Base-by-base conservation (phyloP, 2,888 invertebrate genomes). In the Lasioglossum calceatum region DNA sequence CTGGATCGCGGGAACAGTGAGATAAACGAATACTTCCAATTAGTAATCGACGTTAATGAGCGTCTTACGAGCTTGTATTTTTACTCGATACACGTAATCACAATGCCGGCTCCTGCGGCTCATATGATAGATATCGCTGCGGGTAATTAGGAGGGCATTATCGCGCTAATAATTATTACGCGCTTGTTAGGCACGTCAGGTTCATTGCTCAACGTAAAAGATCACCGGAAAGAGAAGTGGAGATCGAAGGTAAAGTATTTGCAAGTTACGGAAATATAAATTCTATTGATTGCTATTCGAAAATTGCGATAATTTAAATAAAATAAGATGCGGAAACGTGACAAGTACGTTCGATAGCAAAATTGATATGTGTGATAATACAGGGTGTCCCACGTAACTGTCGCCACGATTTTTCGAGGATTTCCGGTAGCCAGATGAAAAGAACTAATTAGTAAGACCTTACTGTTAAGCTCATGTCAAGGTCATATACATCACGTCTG, bases 11-110 rank as follows among this genome's bases (percentile, higher is more conserved):
- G 42, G 23, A 16, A 76, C 85, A 77, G 84, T 79, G 79, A 73
- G 85, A 85, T 79, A 77, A 84, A 85, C 47, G 85, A 23, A 79
- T 79, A 67, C 85, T 73, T 85, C 79, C 76, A 74, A 77, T 84
- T 79, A 79, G 76, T 85, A 79, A 79, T 79, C 64, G 85, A 79
- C 44, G 47, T 72, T 77, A 67, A 79, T n/a, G 67, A 12, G 58
- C 58, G 44, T 84, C 84, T 84, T 84, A 54, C 47, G 19, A 0
- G 0, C 10, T 0, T 36, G 3, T n/a, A 77, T 70, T 12, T 85
- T 47, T 75, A 79, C 58, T 50, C 44, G 39, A 79, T 83, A 44
- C 47, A 32, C 50, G 27, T 12, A 82, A 7, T 27, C 14, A 27
- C 12, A 4, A 44, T 44, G 1, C 12, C 7, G 23, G 19, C 12